Evolutionary conservation across 2,888 invertebrate species (phyloP), one percentile per base, ranked within the genome.

Genomic region (Pachliopta kotzebuea): DNA sequence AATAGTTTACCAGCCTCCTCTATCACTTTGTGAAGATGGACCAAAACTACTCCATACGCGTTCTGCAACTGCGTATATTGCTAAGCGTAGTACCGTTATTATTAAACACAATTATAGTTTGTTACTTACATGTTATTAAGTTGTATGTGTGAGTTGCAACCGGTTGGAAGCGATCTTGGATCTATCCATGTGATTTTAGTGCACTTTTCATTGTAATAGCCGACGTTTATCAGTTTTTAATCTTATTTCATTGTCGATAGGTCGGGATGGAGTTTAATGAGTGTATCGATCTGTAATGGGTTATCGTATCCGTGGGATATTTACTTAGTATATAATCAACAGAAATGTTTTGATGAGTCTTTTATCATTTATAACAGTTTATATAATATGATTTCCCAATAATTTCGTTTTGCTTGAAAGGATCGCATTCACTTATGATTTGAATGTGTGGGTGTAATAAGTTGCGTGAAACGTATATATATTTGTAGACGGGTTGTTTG

Each of bases 61-160:
- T 85, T 82, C 23, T 70, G 72, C 68, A 62, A 68, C 70, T 74
- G 76, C 76, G 76, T 78, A 72, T 75, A 76, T 79, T 78, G 76
- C 80, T 72, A 77, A 78, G 76, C 79, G 76, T 72, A 78, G 78
- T 77, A 80, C 85, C 84, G 87, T 87, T 88, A 86, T 78, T 77
- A 74, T 76, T 76, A 80, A 80, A 81, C 80, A 83, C 81, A 78
- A 74, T 74, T 76, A 78, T 77, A 80, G 67, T 75, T 75, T 75
- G 75, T 72, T 74, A 74, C 69, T 76, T 72, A 71, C 72, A 66
- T 60, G 75, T 79, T 75, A 77, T 76, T 74, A 76, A 78, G 66
- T 73, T 70, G 60, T 65, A 66, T 64, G 65, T 62, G 77, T 75
- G 72, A 69, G 72, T 75, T 71, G 74, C 70, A 73, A 78, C 81